These are phyloP conservation scores for Pardalotus punctatus DNA, from an alignment of 2,113 vertebrate genomes.

Conservation along the genomic window DNA sequence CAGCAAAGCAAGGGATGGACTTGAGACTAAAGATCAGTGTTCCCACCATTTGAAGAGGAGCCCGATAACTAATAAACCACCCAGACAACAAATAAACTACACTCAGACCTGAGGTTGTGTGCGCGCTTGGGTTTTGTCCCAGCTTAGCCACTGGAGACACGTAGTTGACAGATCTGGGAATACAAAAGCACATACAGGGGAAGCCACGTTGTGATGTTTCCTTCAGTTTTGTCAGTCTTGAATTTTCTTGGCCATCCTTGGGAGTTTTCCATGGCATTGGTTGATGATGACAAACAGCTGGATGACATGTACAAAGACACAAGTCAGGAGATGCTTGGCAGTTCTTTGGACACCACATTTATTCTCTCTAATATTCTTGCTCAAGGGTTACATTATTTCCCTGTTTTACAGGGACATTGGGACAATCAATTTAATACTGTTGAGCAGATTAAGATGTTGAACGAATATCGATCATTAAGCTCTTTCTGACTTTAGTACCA, in stretches of 20 bases:
- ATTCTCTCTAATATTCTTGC: not conserved
- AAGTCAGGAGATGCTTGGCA: not conserved
- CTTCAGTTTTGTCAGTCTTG: not conserved
- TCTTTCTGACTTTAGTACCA: not conserved
- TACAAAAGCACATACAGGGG: not conserved
- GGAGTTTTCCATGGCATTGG: not conserved
- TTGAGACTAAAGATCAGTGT: not conserved
- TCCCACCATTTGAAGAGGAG: not conserved
- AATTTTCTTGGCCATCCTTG: not conserved
- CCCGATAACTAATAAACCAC: not conserved
- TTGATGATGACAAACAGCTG: not conserved
- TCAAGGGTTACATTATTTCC: not conserved
- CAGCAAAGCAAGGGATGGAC: not conserved
- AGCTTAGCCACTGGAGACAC: not conserved
- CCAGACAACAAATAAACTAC: not conserved
- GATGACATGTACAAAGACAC: not conserved
- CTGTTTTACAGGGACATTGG: not conserved
- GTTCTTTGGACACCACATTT: not conserved
- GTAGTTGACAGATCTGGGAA: not conserved
- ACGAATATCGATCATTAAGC: constrained; percentile 32
- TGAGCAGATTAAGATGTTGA: constrained; percentile 33
- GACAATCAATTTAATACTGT: constrained; percentile 24
- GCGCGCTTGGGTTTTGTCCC: accelerated
- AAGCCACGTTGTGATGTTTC: not conserved
- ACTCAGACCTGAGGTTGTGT: not conserved